Evolutionary conservation across 2,797 vertebrate genomes (phyloP).

Genomic region (Neosalanx taihuensis): DNA sequence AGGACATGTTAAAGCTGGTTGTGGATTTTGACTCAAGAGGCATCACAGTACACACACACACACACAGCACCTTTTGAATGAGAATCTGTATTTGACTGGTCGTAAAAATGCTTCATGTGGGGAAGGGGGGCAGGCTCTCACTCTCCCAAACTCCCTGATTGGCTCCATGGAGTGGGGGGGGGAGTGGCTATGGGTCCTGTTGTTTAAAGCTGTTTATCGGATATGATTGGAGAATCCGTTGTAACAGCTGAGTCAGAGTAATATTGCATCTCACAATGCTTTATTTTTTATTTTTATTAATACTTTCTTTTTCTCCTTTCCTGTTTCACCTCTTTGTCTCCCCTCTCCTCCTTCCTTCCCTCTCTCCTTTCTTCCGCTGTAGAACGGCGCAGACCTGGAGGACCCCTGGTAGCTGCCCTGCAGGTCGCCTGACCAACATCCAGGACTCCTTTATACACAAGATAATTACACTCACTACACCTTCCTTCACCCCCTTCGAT

Average conservation of each 20-base stretch:
- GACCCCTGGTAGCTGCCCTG: constrained; percentile 91
- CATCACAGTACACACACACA: not conserved
- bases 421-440: constrained; percentile 68
- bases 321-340: not conserved
- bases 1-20: no score
- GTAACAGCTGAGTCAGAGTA: not conserved
- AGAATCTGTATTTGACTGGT: no score
- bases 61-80: not conserved
- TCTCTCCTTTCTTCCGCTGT: constrained; percentile 38
- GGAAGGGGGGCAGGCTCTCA: not conserved
- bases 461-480: constrained; percentile 76
- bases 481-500: constrained; percentile 62
- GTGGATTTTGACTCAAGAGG: no score
- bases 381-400: constrained; percentile 93
- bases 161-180: constrained; percentile 12
- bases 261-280: not conserved
- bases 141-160: not conserved
- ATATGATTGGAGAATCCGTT: not conserved
- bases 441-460: constrained; percentile 82
- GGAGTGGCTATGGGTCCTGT: not conserved
- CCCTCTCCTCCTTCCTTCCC: not conserved
- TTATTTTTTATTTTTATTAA: not conserved
- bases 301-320: not conserved
- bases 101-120: not conserved
- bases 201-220: not conserved